Base-by-base conservation (phyloP, 2,888 invertebrate genomes). In the Lithodes maja region DNA sequence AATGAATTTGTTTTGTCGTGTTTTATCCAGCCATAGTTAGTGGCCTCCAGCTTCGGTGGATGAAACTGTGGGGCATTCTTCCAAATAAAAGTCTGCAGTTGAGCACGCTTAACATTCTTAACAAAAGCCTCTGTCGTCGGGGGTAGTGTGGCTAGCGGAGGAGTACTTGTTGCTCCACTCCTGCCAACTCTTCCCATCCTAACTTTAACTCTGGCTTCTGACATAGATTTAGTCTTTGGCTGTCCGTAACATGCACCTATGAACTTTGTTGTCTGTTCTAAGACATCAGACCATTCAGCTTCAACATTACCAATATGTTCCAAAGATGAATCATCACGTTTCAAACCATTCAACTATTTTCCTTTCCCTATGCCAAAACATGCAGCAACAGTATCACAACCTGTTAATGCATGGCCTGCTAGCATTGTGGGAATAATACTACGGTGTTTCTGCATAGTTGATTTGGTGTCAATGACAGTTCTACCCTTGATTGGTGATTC, bases 1-100 rank as follows among this genome's bases (percentile, higher is more conserved):
- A 69, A 50, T 82, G 68, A 82, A 61, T 82, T 82, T 82, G 82
- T 69, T 82, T 82, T 82, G 82, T 82, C 50, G 69, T 82, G 49
- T 68, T 69, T 82, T 82, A 82, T 82, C 82, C 82, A 82, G 2
- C 82, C 69, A 82, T 82, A 82, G 82, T 82, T 69, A 82, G 82
- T 3, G 82, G 69, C 82, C 68, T 82, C 82, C 17, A 12, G 82
- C 15, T 82, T 82, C 68, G 82, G 82, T 82, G 81, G 61, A 81
- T 81, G 81, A 61, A 81, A 81, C 81, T 61, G 82, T 68, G 68
- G 82, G 49, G 69, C 82, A 69, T 82, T 82, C 69, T 82, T 82
- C 69, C 82, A 82, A 82, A 82, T 82, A 2, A 50, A 69, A 7
- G 68, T 69, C 69, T 82, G 69, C 82, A 82, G 82, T 49, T 82